These are phyloP conservation scores for Microcebus lehilahytsara DNA, from an alignment of 2,113 vertebrate species.

Conservation along the genomic window DNA sequence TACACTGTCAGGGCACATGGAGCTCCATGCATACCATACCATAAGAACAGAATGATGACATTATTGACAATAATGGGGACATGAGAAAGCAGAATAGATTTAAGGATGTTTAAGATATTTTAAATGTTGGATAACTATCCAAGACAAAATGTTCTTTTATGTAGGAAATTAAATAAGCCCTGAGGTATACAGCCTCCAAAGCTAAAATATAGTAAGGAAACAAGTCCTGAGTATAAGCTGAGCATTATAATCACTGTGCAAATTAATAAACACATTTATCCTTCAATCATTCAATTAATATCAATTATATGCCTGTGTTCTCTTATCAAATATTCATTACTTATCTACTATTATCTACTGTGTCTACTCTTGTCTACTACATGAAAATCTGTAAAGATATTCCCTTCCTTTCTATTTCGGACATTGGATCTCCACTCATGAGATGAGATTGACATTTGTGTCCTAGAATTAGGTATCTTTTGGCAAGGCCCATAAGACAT, in stretches of 20 bases:
- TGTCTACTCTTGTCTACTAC: not conserved
- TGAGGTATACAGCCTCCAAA: not conserved
- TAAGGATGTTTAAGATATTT: not conserved
- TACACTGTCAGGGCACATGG: not conserved
- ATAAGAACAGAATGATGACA: not conserved
- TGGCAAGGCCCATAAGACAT: not conserved
- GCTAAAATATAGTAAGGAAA: not conserved
- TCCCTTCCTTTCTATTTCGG: not conserved
- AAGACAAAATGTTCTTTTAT: not conserved
- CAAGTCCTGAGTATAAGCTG: not conserved
- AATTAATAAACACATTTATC: not conserved
- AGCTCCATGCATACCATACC: too few relatives aligned
- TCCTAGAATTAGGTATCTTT: not conserved
- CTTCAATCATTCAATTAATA: not conserved
- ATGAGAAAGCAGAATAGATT: not conserved
- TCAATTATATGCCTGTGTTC: not conserved
- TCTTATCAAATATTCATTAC: not conserved
- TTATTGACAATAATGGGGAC: not conserved
- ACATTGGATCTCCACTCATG: not conserved
- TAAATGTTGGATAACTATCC: not conserved
- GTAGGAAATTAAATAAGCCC: not conserved
- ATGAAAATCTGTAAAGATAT: not conserved
- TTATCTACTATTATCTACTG: not conserved
- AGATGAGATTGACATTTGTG: slow-evolving; percentile 15
- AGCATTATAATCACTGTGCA: not conserved